Evolutionary conservation across 1,140 invertebrate species (phyloP), one percentile per base, ranked within the genome.

Genomic region (Psilanteris sp.): DNA sequence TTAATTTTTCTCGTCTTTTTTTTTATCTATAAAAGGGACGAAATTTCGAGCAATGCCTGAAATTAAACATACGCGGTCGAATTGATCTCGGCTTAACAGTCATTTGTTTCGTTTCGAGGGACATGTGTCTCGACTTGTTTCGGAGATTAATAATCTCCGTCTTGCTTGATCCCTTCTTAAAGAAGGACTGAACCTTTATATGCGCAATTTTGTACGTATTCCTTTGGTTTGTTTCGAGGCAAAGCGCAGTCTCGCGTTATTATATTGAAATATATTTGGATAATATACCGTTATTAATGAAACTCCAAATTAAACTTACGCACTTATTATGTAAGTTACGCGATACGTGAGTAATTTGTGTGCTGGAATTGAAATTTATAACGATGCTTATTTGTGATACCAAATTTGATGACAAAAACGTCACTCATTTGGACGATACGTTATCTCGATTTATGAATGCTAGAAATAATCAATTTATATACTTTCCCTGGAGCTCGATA

Each of bases 331-430:
- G 9, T 46, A 34, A 31, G 10, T 59, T 6, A 44, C 4, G 5
- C n/a, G n/a, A n/a, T n/a, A n/a, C n/a, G n/a, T n/a, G n/a, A n/a
- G n/a, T n/a, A n/a, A n/a, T n/a, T n/a, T n/a, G n/a, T n/a, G n/a
- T n/a, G n/a, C n/a, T n/a, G n/a, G n/a, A n/a, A n/a, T n/a, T n/a
- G n/a, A n/a, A n/a, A n/a, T n/a, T n/a, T n/a, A 32, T 32, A 34
- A 37, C 13, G 34, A 9, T 31, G 14, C 26, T 14, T 32, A 34
- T 34, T 57, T 44, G 29, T 43, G 37, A 22, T 57, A 32, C 14
- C 37, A 36, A 44, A 34, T 59, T 59, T 16, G 9, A 44, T 15
- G 39, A 34, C 55, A 61, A 61, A 61, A 36, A 61, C 41, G 41
- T 61, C 31, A 61, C 3, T 61, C 29, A 46, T 61, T 46, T 16